phyloP scores from a whole-genome alignment of 2,797 vertebrate genomes.

The Arctocebus calabarensis region DNA sequence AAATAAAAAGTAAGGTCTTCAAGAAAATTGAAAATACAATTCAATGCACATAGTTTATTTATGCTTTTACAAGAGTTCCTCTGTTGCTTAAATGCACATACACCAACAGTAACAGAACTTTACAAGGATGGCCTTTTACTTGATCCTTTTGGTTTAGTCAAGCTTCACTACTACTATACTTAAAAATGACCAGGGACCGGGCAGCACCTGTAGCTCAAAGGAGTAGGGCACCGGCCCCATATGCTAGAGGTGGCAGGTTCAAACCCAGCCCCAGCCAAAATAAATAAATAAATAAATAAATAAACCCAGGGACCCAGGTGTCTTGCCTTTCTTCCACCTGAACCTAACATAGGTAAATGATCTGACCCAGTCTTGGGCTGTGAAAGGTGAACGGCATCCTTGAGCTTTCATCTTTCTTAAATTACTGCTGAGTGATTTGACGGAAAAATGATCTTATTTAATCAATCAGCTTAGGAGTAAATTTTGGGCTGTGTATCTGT shows the following conservation, averaged over 20 bases:
- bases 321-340: not conserved
- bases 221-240: no score
- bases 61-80: constrained; percentile 17
- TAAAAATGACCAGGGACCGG: constrained; percentile 7
- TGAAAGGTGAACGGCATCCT: not conserved
- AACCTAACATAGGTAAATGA: constrained; percentile 19
- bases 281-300: no score
- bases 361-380: not conserved
- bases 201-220: no score
- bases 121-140: not conserved
- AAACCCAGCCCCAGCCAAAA: no score
- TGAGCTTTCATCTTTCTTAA: constrained; percentile 32
- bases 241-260: no score
- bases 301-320: not conserved
- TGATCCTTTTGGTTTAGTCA: not conserved
- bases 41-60: not conserved
- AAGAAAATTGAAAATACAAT: not conserved
- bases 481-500: not conserved
- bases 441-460: constrained; percentile 16
- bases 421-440: not conserved
- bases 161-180: constrained; percentile 14
- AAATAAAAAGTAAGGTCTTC: not conserved
- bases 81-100: constrained; percentile 38
- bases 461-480: not conserved
- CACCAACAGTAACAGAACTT: not conserved